A percentile compares a stretch with the other conserved stretches of the same genome.
phyloP scores from a whole-genome alignment of 2,113 vertebrate genomes.

The Myrmophylax atrothorax region DNA sequence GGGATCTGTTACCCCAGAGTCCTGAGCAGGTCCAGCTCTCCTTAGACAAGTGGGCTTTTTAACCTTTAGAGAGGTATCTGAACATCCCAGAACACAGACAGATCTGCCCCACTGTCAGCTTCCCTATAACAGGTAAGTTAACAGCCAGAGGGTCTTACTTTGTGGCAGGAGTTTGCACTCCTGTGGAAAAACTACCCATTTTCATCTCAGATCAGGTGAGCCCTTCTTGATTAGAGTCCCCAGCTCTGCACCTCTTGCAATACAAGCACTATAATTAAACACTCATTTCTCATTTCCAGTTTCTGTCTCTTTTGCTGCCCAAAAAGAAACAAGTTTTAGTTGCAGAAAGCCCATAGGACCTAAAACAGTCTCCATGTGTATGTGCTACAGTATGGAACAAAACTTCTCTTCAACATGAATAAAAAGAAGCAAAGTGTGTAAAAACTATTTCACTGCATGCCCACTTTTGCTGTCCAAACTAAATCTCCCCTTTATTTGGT shows the following conservation, averaged over 20 bases:
- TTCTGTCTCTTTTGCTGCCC: not conserved
- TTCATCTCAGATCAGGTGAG: not conserved
- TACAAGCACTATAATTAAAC: not conserved
- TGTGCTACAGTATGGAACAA: not conserved
- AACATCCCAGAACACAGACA: not conserved
- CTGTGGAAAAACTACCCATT: not conserved
- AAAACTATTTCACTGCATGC: not conserved
- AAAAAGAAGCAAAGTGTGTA: not conserved
- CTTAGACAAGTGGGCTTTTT: not conserved
- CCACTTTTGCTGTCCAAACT: not conserved
- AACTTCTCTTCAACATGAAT: not conserved
- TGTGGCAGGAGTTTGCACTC: accelerated
- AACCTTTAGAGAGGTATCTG: not conserved
- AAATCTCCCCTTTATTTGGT: accelerated
- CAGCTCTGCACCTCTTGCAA: not conserved
- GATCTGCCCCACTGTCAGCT: not conserved
- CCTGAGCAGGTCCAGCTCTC: not conserved
- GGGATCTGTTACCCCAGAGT: not conserved
- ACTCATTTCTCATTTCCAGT: not conserved
- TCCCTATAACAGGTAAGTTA: no score
- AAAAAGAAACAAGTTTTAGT: not conserved
- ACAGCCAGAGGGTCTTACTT: not conserved
- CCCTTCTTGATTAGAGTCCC: not conserved
- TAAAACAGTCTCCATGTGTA: not conserved
- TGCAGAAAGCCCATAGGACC: not conserved